These are phyloP conservation scores for Etia nguti DNA, from an alignment of 2,113 vertebrate species.

Conservation along the genomic window DNA sequence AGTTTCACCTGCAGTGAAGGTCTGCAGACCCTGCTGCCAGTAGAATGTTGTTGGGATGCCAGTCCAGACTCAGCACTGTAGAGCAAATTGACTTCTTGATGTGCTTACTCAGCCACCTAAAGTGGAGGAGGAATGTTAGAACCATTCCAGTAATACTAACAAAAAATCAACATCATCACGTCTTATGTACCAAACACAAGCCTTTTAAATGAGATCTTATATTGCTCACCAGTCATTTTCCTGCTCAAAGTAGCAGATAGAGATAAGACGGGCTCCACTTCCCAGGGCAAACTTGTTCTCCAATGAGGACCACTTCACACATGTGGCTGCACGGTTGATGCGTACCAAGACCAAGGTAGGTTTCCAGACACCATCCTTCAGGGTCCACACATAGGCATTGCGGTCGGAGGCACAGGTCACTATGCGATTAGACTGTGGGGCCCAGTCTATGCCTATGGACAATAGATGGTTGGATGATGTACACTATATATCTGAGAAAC, in stretches of 20 bases:
- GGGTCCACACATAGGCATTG: conserved; percentile 79
- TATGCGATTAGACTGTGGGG: conserved; percentile 76
- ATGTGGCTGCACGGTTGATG: conserved; percentile 80
- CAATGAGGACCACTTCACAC: conserved; percentile 78
- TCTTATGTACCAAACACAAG: not conserved
- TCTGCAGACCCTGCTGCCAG: conserved; percentile 77
- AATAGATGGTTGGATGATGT: not conserved
- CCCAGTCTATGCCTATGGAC: conserved; percentile 76
- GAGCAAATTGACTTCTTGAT: conserved; percentile 79
- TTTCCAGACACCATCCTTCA: conserved; percentile 75
- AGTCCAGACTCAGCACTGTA: conserved; percentile 75
- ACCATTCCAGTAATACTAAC: not conserved
- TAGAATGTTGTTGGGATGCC: conserved; percentile 80
- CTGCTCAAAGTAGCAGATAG: conserved; percentile 80
- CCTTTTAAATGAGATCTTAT: not conserved
- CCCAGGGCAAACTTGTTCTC: conserved; percentile 82
- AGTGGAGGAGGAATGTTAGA: not conserved
- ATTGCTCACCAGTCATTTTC: conserved; percentile 77
- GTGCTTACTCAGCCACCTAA: conserved; percentile 82
- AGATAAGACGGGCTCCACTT: conserved; percentile 75
- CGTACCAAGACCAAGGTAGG: conserved; percentile 79
- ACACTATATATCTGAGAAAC: not conserved
- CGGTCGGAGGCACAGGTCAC: conserved; percentile 78
- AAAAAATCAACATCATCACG: not conserved
- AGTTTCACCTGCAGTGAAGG: conserved; percentile 74